These are phyloP conservation scores for Ecdyonurus torrentis DNA, from an alignment of 2,888 invertebrate species.

Conservation along the genomic window DNA sequence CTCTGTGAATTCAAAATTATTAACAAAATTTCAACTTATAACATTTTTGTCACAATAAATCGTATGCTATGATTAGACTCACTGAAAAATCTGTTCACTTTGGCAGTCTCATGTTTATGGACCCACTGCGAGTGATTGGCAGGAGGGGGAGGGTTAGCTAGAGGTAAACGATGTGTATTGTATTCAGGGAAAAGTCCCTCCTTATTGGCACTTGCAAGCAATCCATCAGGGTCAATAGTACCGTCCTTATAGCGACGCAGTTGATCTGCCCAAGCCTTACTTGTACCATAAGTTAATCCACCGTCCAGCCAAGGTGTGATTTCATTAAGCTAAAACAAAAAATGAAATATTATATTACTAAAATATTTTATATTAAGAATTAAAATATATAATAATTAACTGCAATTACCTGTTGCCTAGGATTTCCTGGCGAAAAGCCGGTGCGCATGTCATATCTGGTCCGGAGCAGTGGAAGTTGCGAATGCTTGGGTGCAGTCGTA, in stretches of 20 bases:
- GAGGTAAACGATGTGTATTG: conserved; percentile 32
- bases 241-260: conserved; percentile 31
- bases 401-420: conserved; percentile 34
- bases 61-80: conserved; percentile 20
- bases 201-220: conserved; percentile 27
- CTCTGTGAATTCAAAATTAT: conserved; percentile 22
- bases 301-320: conserved; percentile 43
- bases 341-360: too few relatives aligned
- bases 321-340: conserved; percentile 34
- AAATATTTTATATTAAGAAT: background rate
- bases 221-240: conserved; percentile 27
- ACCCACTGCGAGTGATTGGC: conserved; percentile 27
- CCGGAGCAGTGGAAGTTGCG: conserved; percentile 34
- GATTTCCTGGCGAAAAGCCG: conserved; percentile 39
- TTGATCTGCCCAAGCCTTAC: conserved; percentile 38
- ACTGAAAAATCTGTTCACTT: conserved; percentile 36
- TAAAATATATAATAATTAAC: background rate
- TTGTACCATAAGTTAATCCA: conserved; percentile 38
- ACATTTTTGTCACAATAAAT: too few relatives aligned
- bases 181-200: conserved; percentile 31
- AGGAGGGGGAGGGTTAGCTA: conserved; percentile 40
- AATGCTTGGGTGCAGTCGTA: conserved; percentile 19
- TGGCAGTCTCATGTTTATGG: conserved; percentile 25
- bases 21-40: background rate
- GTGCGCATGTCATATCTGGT: conserved; percentile 35